Evolutionary conservation across 1,140 invertebrate species (phyloP).

Genomic region (Pygmarrhopalites habei): DNA sequence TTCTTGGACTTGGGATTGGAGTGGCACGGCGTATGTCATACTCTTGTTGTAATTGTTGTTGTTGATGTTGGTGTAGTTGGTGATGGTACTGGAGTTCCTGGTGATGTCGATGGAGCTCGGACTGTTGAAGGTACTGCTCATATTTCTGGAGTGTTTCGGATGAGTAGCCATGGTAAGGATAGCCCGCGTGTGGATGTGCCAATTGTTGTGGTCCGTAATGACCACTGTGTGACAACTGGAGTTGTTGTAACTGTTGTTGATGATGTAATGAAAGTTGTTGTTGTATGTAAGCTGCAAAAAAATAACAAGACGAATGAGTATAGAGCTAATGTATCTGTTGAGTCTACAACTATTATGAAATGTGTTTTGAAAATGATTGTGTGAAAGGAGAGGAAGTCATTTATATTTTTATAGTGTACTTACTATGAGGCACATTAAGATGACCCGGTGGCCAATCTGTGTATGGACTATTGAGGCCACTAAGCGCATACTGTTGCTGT

Average conservation of each 20-base stretch:
- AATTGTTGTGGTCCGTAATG: slow-evolving; percentile 2
- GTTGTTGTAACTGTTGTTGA: slow-evolving; percentile 16
- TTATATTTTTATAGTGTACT: too few species aligned
- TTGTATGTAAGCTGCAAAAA: slow-evolving; percentile 21
- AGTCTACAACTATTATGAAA: too few species aligned
- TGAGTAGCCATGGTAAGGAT: slow-evolving; percentile 19
- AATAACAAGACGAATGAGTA: too few species aligned
- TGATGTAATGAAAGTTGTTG: slow-evolving; percentile 16
- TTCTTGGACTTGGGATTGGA: slow-evolving; percentile 21
- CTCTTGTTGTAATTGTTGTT: slow-evolving; percentile 17
- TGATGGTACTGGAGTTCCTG: slow-evolving; percentile 17
- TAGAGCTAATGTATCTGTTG: too few species aligned
- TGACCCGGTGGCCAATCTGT: slow-evolving; percentile 22
- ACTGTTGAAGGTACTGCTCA: slow-evolving; percentile 29
- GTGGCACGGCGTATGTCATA: slow-evolving; percentile 23
- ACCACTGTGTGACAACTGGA: slow-evolving; percentile 13
- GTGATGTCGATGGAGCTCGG: slow-evolving; percentile 16
- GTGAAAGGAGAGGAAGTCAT: too few species aligned
- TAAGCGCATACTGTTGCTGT: neutral
- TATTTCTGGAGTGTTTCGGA: slow-evolving; percentile 24
- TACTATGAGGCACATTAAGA: slow-evolving; percentile 33
- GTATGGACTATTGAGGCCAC: slow-evolving; percentile 17
- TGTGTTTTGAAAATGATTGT: too few species aligned
- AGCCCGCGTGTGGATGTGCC: slow-evolving; percentile 9
- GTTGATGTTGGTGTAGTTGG: slow-evolving; percentile 10